phyloP scores from a whole-genome alignment of 2,797 vertebrate genomes.

The Muscicapa striata region DNA sequence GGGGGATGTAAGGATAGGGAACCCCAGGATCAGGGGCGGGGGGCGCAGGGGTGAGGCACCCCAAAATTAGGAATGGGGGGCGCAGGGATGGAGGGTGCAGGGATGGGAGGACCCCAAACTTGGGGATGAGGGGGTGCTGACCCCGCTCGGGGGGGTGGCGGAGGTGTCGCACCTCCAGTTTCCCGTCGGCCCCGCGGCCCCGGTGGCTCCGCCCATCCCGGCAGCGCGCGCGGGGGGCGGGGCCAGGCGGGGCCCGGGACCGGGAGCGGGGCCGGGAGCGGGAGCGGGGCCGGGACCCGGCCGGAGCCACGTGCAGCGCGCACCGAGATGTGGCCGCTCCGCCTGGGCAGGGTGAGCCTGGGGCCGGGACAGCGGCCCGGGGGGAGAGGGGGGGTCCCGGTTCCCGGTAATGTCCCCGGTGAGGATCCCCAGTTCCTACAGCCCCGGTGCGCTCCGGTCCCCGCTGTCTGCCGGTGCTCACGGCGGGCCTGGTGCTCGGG shows the following conservation, averaged over 20 bases:
- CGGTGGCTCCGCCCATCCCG: not conserved
- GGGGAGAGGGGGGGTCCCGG: not conserved
- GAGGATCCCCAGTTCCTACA: not conserved
- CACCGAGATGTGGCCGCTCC: slow-evolving; percentile 7
- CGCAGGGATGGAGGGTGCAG: too few species aligned
- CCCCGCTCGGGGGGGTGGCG: too few species aligned
- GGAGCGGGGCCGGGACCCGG: not conserved
- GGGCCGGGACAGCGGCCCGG: not conserved
- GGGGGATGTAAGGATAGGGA: too few species aligned
- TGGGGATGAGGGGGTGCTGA: too few species aligned
- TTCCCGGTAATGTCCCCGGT: not conserved
- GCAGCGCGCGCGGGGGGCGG: not conserved
- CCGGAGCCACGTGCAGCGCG: not conserved
- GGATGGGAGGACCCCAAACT: too few species aligned
- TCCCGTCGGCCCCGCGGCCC: not conserved
- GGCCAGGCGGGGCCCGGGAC: not conserved
- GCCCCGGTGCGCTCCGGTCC: not conserved
- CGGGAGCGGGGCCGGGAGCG: not conserved
- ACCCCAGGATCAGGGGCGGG: too few species aligned
- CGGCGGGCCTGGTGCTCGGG: not conserved
- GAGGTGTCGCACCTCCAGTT: not conserved
- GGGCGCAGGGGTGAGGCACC: too few species aligned
- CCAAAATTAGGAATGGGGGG: too few species aligned
- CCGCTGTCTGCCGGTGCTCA: too few species aligned
- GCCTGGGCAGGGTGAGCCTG: slow-evolving; percentile 27